Base-by-base conservation (phyloP, 2,888 invertebrate genomes). In the Drosophila siamana region DNA sequence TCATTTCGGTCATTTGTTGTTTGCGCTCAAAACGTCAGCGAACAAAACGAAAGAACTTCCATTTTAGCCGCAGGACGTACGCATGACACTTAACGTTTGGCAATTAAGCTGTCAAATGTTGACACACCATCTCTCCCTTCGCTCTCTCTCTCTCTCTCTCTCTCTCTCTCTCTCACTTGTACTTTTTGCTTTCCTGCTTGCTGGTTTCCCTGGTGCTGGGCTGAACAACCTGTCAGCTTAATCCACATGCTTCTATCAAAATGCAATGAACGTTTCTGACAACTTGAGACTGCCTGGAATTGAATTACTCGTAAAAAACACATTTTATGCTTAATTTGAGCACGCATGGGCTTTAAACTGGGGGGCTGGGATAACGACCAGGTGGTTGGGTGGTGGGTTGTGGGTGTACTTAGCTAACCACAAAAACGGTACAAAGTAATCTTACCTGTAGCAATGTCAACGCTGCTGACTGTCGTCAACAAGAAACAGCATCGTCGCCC, bases 31-130 rank as follows among this genome's bases (percentile, higher is more conserved):
- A 66, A 68, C 22, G 67, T 67, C 75, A 75, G 54, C 38, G 41
- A 62, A 62, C 15, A 16, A 36, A 38, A 64, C 41, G 22, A 40
- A 44, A 16, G 4, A 4, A 44, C 52, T 54, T 28, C 26, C n/a
- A 38, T 57, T 67, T 70, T 70, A 62, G 63, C 57, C 67, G 62
- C 44, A 56, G 55, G 13, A 44, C 68, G 47, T 67, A 74, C 60
- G 65, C 66, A 63, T 69, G 74, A 70, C 82, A 74, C 66, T 74
- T 70, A 67, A 66, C 74, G 66, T 74, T 76, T 66, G 56, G 55
- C 80, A 81, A 83, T 82, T 78, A 78, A 80, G 71, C 80, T 82
- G 73, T 80, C 83, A 78, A 69, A 77, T 68, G 56, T 51, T 68
- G 60, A 55, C 47, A 63, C 24, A 41, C 28, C 36, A 40, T 26